phyloP scores from a whole-genome alignment of 2,113 vertebrate genomes.

The Sapajus apella region DNA sequence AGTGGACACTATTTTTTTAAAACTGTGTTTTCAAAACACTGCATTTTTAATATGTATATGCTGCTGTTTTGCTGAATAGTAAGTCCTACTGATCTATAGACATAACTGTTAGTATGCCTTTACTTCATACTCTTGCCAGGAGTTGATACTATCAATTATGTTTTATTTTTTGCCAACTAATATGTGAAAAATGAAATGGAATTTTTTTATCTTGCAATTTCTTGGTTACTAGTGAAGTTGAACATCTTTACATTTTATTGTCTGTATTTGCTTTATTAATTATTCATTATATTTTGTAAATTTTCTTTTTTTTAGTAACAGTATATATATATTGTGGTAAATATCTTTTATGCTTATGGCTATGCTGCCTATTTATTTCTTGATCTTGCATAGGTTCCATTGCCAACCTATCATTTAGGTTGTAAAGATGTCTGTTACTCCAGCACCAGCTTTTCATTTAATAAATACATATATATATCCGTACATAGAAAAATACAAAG shows the following conservation, averaged over 20 bases:
- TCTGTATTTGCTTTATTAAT: conserved; percentile 29
- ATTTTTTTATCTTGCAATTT: background rate
- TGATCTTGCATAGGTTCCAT: background rate
- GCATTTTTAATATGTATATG: background rate
- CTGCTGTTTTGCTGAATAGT: background rate
- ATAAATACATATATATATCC: background rate
- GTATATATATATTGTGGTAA: background rate
- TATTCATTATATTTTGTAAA: conserved; percentile 1
- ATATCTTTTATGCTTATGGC: background rate
- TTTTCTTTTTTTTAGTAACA: background rate
- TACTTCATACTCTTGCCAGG: background rate
- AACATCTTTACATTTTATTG: conserved; percentile 9
- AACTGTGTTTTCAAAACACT: background rate
- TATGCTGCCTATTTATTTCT: background rate
- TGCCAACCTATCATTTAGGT: background rate
- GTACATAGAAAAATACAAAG: background rate
- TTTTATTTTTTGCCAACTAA: conserved; percentile 11
- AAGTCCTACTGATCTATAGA: background rate
- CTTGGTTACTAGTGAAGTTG: background rate
- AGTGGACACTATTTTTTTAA: background rate
- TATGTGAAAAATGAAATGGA: background rate
- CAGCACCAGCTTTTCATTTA: background rate
- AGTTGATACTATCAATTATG: background rate
- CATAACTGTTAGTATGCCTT: background rate
- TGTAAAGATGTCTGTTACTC: background rate